Conservation (phyloP, 1,140 invertebrate genomes). For the Neodiprion lecontei region DNA sequence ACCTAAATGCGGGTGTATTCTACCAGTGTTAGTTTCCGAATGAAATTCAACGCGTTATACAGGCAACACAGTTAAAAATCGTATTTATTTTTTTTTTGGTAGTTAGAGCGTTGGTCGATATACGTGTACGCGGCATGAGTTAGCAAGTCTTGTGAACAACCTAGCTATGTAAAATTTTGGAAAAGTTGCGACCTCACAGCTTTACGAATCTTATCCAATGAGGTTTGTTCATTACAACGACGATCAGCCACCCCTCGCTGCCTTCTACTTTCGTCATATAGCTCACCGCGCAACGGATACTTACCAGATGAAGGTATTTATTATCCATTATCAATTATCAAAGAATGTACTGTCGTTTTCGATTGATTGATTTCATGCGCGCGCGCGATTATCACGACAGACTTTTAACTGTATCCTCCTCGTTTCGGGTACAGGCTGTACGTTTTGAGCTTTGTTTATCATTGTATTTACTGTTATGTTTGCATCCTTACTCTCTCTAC, state of each 20-base stretch:
- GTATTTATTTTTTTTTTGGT: no score
- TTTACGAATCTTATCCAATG: background rate
- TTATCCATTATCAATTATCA: slow-evolving; percentile 12
- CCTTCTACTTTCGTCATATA: no score
- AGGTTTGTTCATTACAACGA: no score
- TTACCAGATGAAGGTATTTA: slow-evolving; percentile 41
- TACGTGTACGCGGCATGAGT: background rate
- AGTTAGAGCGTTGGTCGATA: background rate
- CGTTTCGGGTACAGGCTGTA: background rate
- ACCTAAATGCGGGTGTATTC: no score
- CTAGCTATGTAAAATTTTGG: background rate
- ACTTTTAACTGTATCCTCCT: background rate
- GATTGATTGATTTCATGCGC: background rate
- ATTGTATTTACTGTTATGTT: background rate
- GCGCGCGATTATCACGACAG: background rate
- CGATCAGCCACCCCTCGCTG: no score
- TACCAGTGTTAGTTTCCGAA: no score
- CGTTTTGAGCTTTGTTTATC: background rate
- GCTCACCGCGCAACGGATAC: slow-evolving; percentile 25
- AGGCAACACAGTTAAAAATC: no score
- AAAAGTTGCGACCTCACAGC: background rate
- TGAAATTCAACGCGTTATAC: no score
- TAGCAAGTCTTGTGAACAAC: background rate
- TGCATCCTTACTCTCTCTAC: background rate
- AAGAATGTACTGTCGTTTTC: background rate